phyloP scores from a whole-genome alignment of 2,113 vertebrate species.

The Lepus americanus region DNA sequence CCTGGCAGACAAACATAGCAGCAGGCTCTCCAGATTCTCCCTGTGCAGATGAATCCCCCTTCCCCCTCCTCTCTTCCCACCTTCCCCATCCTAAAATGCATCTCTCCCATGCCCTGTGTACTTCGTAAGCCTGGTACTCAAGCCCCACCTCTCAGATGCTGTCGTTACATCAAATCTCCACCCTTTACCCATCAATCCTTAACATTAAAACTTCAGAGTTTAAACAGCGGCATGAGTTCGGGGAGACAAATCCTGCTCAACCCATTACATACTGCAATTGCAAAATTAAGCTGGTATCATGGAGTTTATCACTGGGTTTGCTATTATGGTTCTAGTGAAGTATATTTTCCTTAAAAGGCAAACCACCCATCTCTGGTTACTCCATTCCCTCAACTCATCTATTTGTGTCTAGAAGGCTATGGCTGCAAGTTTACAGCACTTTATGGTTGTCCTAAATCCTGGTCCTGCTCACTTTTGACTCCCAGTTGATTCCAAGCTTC shows the following conservation, averaged over 20 bases:
- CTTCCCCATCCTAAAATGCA: background rate
- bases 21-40: background rate
- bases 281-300: background rate
- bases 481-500: background rate
- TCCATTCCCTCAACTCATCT: background rate
- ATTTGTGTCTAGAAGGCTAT: background rate
- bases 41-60: background rate
- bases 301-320: background rate
- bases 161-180: too few relatives aligned
- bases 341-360: conserved; percentile 28
- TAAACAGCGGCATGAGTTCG: too few relatives aligned
- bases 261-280: background rate
- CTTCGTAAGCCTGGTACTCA: background rate
- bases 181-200: too few relatives aligned
- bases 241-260: too few relatives aligned
- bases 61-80: background rate
- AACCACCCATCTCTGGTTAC: background rate
- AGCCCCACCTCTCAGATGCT: too few relatives aligned
- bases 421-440: background rate
- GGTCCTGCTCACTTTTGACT: background rate
- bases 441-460: background rate
- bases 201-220: too few relatives aligned
- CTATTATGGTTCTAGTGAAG: background rate
- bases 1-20: background rate
- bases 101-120: background rate